Conservation (phyloP, 2,797 vertebrate genomes). For the Enteromius mattozi region DNA sequence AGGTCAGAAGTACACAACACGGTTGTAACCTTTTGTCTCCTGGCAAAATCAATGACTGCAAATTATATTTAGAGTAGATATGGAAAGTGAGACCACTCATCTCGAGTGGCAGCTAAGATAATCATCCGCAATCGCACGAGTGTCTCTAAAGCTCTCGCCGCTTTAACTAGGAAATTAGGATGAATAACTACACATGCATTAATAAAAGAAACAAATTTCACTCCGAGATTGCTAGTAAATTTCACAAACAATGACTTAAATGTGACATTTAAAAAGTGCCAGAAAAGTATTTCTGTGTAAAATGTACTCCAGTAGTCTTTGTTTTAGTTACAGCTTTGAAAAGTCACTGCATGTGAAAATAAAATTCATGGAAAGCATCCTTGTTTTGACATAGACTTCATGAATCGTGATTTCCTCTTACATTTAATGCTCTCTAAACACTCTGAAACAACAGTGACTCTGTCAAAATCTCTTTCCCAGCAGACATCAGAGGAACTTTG, state of each 20-base stretch:
- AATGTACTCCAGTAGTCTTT: background rate
- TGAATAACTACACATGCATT: background rate
- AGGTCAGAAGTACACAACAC: slow-evolving; percentile 62
- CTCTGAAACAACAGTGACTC: slow-evolving; percentile 24
- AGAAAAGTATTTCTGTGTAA: background rate
- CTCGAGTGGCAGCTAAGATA: slow-evolving; percentile 63
- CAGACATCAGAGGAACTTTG: slow-evolving; percentile 54
- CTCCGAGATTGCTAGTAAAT: background rate
- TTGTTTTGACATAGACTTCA: slow-evolving; percentile 11
- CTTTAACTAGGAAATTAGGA: slow-evolving; percentile 33
- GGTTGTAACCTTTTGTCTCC: slow-evolving; percentile 73
- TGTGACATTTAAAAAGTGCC: background rate
- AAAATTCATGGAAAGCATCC: slow-evolving; percentile 15
- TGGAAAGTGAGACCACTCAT: slow-evolving; percentile 67
- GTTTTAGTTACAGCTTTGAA: slow-evolving; percentile 5
- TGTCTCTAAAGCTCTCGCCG: slow-evolving; percentile 26
- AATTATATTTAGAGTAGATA: slow-evolving; percentile 71
- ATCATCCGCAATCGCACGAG: slow-evolving; percentile 7
- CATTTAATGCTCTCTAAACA: slow-evolving; percentile 36
- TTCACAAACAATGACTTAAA: background rate
- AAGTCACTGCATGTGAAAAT: background rate
- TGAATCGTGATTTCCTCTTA: background rate
- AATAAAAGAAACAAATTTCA: background rate
- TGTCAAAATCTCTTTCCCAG: slow-evolving; percentile 62
- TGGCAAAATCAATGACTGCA: slow-evolving; percentile 68